phyloP scores from a whole-genome alignment of 2,113 vertebrate species.

The Antechinus flavipes region DNA sequence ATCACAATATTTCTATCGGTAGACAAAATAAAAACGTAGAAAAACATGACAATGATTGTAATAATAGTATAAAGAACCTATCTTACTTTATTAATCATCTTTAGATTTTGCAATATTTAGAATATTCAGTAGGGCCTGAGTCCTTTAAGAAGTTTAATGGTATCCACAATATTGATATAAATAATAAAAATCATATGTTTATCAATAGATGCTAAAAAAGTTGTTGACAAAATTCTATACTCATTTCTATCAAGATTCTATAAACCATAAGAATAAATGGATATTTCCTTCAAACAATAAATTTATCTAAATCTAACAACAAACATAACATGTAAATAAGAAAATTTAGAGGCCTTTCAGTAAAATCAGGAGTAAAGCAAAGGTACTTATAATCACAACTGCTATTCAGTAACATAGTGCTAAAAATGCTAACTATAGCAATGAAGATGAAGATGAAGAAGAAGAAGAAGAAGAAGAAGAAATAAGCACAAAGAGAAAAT shows the following conservation, averaged over 20 bases:
- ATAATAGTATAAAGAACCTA: not conserved
- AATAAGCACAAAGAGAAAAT: not conserved
- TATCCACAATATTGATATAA: not conserved
- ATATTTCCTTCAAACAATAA: not conserved
- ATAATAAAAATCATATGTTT: not conserved
- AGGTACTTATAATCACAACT: not conserved
- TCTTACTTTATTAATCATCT: not conserved
- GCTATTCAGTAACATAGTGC: not conserved
- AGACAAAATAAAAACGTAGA: not conserved
- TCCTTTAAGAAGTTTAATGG: slow-evolving; percentile 4
- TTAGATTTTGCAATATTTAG: slow-evolving; percentile 9
- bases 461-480: not conserved
- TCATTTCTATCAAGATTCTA: not conserved
- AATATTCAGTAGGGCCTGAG: not conserved
- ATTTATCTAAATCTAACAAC: not conserved
- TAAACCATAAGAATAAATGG: not conserved
- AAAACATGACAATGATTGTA: not conserved
- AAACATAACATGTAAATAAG: not conserved
- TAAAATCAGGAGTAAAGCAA: not conserved
- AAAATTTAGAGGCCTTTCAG: not conserved
- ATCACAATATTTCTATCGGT: not conserved
- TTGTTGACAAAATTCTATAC: not conserved
- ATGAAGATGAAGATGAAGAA: not conserved
- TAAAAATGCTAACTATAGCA: not conserved
- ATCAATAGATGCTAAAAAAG: not conserved